phyloP scores from a whole-genome alignment of 2,888 invertebrate species.

The Aproaerema taeniolella region DNA sequence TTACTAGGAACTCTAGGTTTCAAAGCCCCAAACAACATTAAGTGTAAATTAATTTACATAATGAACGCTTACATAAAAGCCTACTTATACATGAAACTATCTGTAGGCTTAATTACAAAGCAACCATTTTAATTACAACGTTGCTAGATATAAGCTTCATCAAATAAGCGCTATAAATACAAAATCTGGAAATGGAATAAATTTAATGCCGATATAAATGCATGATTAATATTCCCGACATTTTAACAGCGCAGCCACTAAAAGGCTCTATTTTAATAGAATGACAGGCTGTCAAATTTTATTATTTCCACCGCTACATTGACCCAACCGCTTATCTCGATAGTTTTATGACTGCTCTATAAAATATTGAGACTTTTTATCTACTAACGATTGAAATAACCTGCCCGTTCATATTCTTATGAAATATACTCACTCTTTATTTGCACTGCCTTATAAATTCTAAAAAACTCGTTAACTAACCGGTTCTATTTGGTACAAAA shows the following conservation, averaged over 20 bases:
- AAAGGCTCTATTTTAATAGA: slow-evolving; percentile 41
- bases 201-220: slow-evolving; percentile 10
- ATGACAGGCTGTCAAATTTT: slow-evolving; percentile 64
- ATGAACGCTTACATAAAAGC: too few relatives aligned
- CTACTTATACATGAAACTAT: too few relatives aligned
- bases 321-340: slow-evolving; percentile 36
- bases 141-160: too few relatives aligned
- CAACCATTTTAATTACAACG: too few relatives aligned
- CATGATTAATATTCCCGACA: slow-evolving; percentile 15
- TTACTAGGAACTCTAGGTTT: too few relatives aligned
- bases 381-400: slow-evolving; percentile 58
- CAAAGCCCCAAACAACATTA: too few relatives aligned
- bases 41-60: too few relatives aligned
- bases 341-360: slow-evolving; percentile 63
- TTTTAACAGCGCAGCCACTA: slow-evolving; percentile 30
- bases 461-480: slow-evolving; percentile 50
- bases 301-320: slow-evolving; percentile 47
- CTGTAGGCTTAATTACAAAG: too few relatives aligned
- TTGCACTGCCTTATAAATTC: slow-evolving; percentile 51
- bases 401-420: slow-evolving; percentile 61
- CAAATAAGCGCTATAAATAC: slow-evolving; percentile 7
- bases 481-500: slow-evolving; percentile 56
- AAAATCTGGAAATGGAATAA: slow-evolving; percentile 6
- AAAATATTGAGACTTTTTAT: slow-evolving; percentile 65
- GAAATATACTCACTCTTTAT: slow-evolving; percentile 56